Evolutionary conservation across 2,888 invertebrate species (phyloP), one percentile per base, ranked within the genome.

Genomic region (Drosophila kanekoi): DNA sequence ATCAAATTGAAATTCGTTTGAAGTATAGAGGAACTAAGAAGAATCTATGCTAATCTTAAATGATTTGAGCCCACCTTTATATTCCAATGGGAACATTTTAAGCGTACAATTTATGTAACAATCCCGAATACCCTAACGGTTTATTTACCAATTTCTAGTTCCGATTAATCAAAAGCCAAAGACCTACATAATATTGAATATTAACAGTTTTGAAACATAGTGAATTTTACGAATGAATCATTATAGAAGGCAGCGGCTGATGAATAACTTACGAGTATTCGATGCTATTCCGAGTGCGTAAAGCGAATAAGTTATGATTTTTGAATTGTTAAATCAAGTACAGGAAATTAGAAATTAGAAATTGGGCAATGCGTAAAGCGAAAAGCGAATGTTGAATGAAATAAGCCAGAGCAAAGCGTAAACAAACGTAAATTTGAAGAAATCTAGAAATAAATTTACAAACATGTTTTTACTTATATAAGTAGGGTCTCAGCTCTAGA

Each of bases 31-130:
- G 37, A 40, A 38, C 40, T 28, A 33, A 23, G 33, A 18, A 20
- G 37, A 28, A 41, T 51, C 43, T 28, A 20, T 28, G 6, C 20
- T 18, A 60, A 54, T 61, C 62, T 49, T 16, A 49, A 40, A 75
- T 70, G 70, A 75, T 75, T 83, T 68, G 47, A 86, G 63, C 83
- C 83, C 83, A 83, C 83, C 83, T 87, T 66, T 81, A 65, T 57
- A 62, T 77, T 78, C 71, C 70, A 68, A 80, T 61, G 82, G 88
- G 87, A 82, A 72, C 82, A 83, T 72, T 79, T 71, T 16, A 38
- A 68, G 57, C 48, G 70, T 86, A 88, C 83, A 73, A 80, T 45
- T 80, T 58, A 67, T 56, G 69, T 14, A 84, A 79, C 57, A 52
- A 48, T 73, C 56, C 52, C 62, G 28, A 28, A 32, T 14, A 20